Conservation (phyloP, 1,140 invertebrate species). For the Pseudobourletiella spinata region DNA sequence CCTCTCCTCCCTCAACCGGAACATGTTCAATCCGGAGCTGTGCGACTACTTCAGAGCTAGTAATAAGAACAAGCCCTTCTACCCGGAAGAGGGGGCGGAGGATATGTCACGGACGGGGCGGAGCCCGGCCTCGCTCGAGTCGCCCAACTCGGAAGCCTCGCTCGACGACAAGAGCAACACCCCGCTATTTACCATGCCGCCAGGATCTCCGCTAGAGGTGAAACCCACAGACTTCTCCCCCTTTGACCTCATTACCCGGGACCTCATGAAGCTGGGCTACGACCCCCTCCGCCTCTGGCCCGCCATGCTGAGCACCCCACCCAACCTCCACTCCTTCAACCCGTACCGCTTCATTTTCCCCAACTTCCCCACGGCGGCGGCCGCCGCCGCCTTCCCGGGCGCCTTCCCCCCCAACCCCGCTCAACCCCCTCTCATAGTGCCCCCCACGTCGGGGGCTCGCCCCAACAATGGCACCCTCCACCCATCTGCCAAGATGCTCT, state of each 20-base stretch:
- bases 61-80: constrained; percentile 16
- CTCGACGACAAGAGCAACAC: constrained; percentile 28
- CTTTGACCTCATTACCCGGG: constrained; percentile 33
- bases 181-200: constrained; percentile 29
- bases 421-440: background rate
- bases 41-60: constrained; percentile 31
- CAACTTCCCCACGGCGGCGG: constrained; percentile 24
- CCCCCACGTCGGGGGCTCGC: constrained; percentile 1
- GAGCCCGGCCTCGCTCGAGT: constrained; percentile 35
- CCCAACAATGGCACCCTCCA: background rate
- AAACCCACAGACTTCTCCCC: constrained; percentile 35
- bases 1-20: constrained; percentile 29
- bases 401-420: constrained; percentile 16
- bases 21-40: constrained; percentile 29
- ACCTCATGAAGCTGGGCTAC: constrained; percentile 35
- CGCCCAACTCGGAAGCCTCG: constrained; percentile 34
- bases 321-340: constrained; percentile 31
- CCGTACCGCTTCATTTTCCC: constrained; percentile 36
- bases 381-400: constrained; percentile 12
- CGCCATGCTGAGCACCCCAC: constrained; percentile 33
- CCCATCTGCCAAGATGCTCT: constrained; percentile 16
- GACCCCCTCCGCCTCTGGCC: constrained; percentile 35
- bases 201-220: constrained; percentile 34
- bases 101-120: constrained; percentile 18
- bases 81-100: constrained; percentile 22